Evolutionary conservation across 1,140 invertebrate species (phyloP), one percentile per base, ranked within the genome.

Genomic region (Zaprionus kolodkinae): DNA sequence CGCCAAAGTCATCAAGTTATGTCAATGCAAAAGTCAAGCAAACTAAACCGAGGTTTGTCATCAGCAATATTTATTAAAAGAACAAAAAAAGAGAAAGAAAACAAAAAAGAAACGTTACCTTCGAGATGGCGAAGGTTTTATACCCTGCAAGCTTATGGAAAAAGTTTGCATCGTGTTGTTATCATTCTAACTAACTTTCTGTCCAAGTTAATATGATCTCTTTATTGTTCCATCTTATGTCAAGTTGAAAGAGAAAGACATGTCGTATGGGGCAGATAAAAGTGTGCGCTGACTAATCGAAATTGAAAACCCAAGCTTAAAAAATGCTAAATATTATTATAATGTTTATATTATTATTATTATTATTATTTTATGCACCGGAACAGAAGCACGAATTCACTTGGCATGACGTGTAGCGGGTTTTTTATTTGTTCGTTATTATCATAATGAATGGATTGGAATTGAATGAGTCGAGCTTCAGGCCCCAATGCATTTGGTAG

Each of bases 211-310:
- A 40, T n/a, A n/a, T 40, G 13, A 13, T 12, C 11, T 30, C 3
- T 30, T 30, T 5, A 30, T 2, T 30, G 10, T 15, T n/a, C 35
- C 4, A 35, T 33, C 15, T 30, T 43, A 3, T 13, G 48, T 33
- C 48, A 9, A 3, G 38, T 10, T 35, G 11, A 40, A n/a, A 40
- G 38, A 40, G 38, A 12, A n/a, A 40, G 15, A 48, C 17, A 48
- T 21, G 45, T 10, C 0, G 45, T n/a, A 48, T 2, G 33, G 33
- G 0, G 33, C 33, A 59, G 38, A n/a, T 12, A 33, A 59, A 45
- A 64, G 30, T 48, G 52, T 45, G 35, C 17, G 72, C 65, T 73
- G 72, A 73, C 72, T 69, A 69, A 73, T 73, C 72, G 33, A 61
- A 69, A 48, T 56, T 35, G 21, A n/a, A 45, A 52, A 45, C 45